Conservation (phyloP, 2,888 invertebrate genomes). For the Spilosoma lubricipeda region DNA sequence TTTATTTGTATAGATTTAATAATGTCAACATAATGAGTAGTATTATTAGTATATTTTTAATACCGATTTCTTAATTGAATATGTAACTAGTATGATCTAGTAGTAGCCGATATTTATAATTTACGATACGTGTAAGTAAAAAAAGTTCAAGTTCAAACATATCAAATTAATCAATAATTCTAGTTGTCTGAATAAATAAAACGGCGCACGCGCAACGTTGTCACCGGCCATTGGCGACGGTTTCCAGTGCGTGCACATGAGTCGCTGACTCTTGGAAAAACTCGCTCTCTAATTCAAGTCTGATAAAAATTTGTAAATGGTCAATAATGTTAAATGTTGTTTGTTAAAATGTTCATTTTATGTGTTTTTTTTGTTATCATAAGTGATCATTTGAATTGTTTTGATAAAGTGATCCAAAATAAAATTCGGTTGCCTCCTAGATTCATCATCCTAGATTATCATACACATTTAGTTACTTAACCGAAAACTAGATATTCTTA, state of each 20-base stretch:
- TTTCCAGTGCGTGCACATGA: slow-evolving; percentile 65
- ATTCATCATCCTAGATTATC: too few relatives aligned
- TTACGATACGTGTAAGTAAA: background rate
- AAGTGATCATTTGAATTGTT: too few relatives aligned
- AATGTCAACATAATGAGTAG: too few relatives aligned
- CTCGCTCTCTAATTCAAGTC: slow-evolving; percentile 58
- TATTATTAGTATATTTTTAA: too few relatives aligned
- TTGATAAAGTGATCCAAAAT: too few relatives aligned
- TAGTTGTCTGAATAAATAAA: background rate
- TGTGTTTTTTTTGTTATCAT: too few relatives aligned
- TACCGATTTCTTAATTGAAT: too few relatives aligned
- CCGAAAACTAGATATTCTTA: too few relatives aligned
- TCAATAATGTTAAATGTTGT: slow-evolving; percentile 19
- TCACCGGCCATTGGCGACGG: slow-evolving; percentile 51
- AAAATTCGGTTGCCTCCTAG: too few relatives aligned
- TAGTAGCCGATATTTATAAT: background rate
- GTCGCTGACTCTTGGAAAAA: slow-evolving; percentile 64
- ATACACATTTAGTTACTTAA: too few relatives aligned
- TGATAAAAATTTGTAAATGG: slow-evolving; percentile 51
- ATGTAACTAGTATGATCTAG: background rate
- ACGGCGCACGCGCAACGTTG: slow-evolving; percentile 26
- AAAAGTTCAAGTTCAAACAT: background rate
- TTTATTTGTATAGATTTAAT: too few relatives aligned
- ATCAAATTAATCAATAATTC: background rate
- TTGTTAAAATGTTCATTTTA: too few relatives aligned